Evolutionary conservation across 2,888 invertebrate species (phyloP).

Genomic region (Drosophila mimetica): DNA sequence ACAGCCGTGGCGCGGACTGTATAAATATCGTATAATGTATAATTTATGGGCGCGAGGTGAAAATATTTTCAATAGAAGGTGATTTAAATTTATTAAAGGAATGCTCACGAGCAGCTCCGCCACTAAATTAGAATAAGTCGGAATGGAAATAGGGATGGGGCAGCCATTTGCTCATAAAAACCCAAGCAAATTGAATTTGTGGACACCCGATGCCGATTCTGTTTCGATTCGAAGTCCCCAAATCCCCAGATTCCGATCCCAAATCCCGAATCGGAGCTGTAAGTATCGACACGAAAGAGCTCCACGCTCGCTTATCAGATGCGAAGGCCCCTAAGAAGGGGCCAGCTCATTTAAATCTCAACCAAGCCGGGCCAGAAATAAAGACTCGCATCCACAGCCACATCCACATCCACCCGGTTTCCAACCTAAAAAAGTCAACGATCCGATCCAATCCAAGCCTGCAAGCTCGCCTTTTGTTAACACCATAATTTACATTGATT

Average conservation of each 20-base stretch:
- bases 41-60: conserved; percentile 77
- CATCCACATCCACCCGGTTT: conserved; percentile 2
- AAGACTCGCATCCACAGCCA: background rate
- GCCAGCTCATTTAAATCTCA: conserved; percentile 72
- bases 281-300: conserved; percentile 48
- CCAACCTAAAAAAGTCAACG: conserved; percentile 50
- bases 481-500: conserved; percentile 83
- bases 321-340: conserved; percentile 50
- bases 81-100: conserved; percentile 81
- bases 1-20: conserved; percentile 28
- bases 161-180: conserved; percentile 64
- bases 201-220: conserved; percentile 67
- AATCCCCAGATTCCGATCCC: background rate
- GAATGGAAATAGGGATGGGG: conserved; percentile 2
- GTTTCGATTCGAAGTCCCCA: conserved; percentile 37
- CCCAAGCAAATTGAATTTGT: conserved; percentile 74
- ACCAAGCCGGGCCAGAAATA: conserved; percentile 32
- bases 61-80: conserved; percentile 80
- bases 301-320: conserved; percentile 65
- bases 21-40: conserved; percentile 54
- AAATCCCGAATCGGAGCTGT: conserved; percentile 20
- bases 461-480: conserved; percentile 80
- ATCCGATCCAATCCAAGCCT: conserved; percentile 45
- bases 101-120: conserved; percentile 77
- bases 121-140: conserved; percentile 78